Conservation (phyloP, 2,797 vertebrate genomes). For the Triplophysa bombifrons region DNA sequence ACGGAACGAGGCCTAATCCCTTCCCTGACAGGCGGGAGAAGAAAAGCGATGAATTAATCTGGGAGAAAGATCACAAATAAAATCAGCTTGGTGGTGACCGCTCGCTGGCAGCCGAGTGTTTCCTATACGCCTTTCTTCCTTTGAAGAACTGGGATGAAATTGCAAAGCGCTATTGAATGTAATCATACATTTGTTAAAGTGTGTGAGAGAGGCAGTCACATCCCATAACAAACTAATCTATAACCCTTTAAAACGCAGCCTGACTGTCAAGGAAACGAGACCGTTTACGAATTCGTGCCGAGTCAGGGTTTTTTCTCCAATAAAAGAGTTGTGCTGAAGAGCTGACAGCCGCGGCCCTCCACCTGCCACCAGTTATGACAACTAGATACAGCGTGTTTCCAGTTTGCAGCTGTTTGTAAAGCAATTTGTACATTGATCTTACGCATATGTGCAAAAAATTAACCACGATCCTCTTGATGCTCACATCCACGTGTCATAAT, state of each 20-base stretch:
- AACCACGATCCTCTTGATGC: background rate
- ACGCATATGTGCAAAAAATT: background rate
- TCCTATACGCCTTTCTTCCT: conserved; percentile 44
- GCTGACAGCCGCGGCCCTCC: conserved; percentile 40
- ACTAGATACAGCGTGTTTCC: background rate
- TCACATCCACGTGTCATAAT: background rate
- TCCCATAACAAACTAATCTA: conserved; percentile 73
- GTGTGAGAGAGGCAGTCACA: conserved; percentile 68
- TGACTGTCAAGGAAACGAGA: conserved; percentile 22
- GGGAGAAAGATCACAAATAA: conserved; percentile 41
- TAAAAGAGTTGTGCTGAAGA: conserved; percentile 38
- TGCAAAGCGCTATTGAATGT: conserved; percentile 53
- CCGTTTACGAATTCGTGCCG: conserved; percentile 55
- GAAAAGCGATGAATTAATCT: conserved; percentile 49
- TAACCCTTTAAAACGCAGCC: conserved; percentile 60
- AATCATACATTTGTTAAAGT: conserved; percentile 57
- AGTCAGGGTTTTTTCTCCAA: conserved; percentile 57
- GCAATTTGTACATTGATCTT: background rate
- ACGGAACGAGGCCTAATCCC: conserved; percentile 52
- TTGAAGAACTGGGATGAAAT: conserved; percentile 58
- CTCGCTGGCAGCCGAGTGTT: conserved; percentile 27
- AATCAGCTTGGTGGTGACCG: conserved; percentile 41
- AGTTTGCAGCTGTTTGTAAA: background rate
- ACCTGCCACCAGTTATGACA: conserved; percentile 39
- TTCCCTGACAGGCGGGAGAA: conserved; percentile 50